Base-by-base conservation (phyloP, 2,888 invertebrate species). In the Bibio marci region DNA sequence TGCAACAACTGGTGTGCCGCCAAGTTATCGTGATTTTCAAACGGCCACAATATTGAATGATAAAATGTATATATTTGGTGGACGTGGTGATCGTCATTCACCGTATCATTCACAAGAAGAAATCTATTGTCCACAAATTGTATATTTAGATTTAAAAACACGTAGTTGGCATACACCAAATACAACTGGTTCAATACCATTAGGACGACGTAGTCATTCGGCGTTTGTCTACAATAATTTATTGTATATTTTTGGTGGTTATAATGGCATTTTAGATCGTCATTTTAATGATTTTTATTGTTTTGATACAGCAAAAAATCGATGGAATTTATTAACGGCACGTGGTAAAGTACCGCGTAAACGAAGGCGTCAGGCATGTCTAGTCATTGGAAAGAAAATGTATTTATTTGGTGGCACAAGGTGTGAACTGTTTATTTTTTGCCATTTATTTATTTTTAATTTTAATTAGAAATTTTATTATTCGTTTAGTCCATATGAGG, bases 391-490 rank as follows among this genome's bases (percentile, higher is more conserved):
- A 12, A 69, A 77, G 47, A 69, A 73, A 52, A 70, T 88, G 48
- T 90, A 75, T 58, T 63, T 91, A 40, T 92, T 92, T 65, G 91
- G 91, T 35, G 92, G 92, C 30, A 90, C 90, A 40, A 88, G 86
- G 80, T 82, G 59, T 52, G 49, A 18, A 33, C 4, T 4, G 4
- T 27, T 37, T 37, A 13, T 37, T 30, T 30, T 18, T 22, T 8
- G 14, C 12, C 13, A 22, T n/a, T 14, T 12, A 5, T 22, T 34
- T n/a, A 12, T 19, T 22, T 18, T 33, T 10, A n/a, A n/a, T 27
- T 15, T 35, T 10, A 14, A 15, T 26, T 4, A 15, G 13, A 5
- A 27, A 13, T 10, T 36, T 18, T 11, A 12, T 33, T 27, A 15
- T 13, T 31, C 15, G 17, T 39, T 11, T 30, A 42, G 40, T 38